Evolutionary conservation across 2,797 vertebrate genomes (phyloP), one percentile per base, ranked within the genome.

Genomic region (Psittacula derbiana): DNA sequence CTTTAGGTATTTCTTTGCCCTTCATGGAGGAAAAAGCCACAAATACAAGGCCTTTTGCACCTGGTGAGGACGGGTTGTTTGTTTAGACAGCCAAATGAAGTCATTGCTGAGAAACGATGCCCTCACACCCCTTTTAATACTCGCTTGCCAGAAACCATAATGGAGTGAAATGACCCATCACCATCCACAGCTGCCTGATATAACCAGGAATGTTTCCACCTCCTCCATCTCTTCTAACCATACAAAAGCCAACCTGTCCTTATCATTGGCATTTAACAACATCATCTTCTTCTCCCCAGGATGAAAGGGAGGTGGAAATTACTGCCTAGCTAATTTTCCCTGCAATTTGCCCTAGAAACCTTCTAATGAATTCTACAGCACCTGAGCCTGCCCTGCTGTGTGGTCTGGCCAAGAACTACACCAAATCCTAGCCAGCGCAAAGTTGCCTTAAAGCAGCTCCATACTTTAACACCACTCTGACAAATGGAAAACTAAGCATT

Each of bases 131-230:
- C 83, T 92, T 93, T 86, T 28, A 90, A 80, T 80, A 47, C 64
- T 95, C 71, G n/a, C 86, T 92, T 92, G 94, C 95, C 96, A 96
- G 95, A 89, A 94, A 67, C 52, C 80, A 72, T 88, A 94, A 95
- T 92, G 94, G 86, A 93, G 88, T 95, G 96, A 95, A 96, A 96
- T 96, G 95, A 96, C 95, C 96, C 96, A 93, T 86, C 91, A 83
- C 91, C 88, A 89, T 92, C 80, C 21, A 0, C 95, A 96, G 93
- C 95, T 96, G 95, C 73, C 83, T 71, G 80, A 88, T 88, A 90
- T 4, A 84, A 43, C 74, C 67, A 74, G 76, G 66, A 94, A 96
- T 84, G 86, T n/a, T 94, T 19, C 87, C 92, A 88, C 86, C 86
- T 61, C 85, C 84, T 72, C 81, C 46, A 65, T 33, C 76, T 75